These are phyloP conservation scores for Biston betularia DNA, from an alignment of 2,888 invertebrate species.

Conservation along the genomic window DNA sequence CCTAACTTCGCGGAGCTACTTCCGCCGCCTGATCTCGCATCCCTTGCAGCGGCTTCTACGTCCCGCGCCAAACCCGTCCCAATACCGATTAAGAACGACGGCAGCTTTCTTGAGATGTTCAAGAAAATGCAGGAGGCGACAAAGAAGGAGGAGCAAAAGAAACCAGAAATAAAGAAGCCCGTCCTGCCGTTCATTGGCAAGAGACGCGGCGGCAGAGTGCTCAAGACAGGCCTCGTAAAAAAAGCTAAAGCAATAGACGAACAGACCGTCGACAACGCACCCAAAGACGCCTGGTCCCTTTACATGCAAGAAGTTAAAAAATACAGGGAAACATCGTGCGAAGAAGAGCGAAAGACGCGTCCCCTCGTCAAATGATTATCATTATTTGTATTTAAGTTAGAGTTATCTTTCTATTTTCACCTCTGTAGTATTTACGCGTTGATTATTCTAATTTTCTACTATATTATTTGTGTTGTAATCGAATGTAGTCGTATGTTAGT, in stretches of 20 bases:
- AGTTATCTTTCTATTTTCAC: slow-evolving; percentile 62
- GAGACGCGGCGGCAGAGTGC: slow-evolving; percentile 93
- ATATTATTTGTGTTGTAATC: slow-evolving; percentile 59
- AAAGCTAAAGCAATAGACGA: slow-evolving; percentile 90
- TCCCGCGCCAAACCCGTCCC: slow-evolving; percentile 83
- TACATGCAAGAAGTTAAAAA: slow-evolving; percentile 97
- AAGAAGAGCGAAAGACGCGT: slow-evolving; percentile 95
- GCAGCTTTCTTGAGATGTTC: slow-evolving; percentile 96
- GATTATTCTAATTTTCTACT: slow-evolving; percentile 57
- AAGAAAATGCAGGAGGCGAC: slow-evolving; percentile 93
- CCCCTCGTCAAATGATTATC: slow-evolving; percentile 93
- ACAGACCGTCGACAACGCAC: slow-evolving; percentile 86
- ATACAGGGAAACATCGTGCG: slow-evolving; percentile 96
- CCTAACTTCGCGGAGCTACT: slow-evolving; percentile 74
- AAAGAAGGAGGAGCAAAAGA: slow-evolving; percentile 76
- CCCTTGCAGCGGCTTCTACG: slow-evolving; percentile 52
- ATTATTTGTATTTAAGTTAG: slow-evolving; percentile 45
- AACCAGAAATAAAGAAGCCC: slow-evolving; percentile 76
- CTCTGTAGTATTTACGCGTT: slow-evolving; percentile 65
- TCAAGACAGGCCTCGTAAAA: slow-evolving; percentile 96
- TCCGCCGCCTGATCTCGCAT: slow-evolving; percentile 38
- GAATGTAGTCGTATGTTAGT: slow-evolving; percentile 51
- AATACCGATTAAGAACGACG: slow-evolving; percentile 94
- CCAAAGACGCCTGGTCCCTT: slow-evolving; percentile 96
- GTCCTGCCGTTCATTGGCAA: slow-evolving; percentile 89